Percentiles rank a stretch among this genome's conserved stretches.
Conservation (phyloP, 2,888 invertebrate species). For the Dinocampus coccinellae region DNA sequence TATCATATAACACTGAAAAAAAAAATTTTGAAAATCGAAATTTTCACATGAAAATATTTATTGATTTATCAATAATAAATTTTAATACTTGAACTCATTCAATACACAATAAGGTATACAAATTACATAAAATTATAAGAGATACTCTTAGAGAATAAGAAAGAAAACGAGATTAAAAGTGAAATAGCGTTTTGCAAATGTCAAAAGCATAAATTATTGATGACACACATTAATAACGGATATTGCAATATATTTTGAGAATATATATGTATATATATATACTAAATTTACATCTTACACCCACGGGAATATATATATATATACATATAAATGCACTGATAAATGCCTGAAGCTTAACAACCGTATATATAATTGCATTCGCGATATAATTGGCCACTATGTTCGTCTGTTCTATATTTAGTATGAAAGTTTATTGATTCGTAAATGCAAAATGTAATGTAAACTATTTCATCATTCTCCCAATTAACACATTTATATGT, state of each 20-base stretch:
- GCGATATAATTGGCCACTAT: slow-evolving; percentile 6
- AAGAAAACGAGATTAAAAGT: not conserved
- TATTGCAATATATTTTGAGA: slow-evolving; percentile 1
- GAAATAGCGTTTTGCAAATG: slow-evolving; percentile 2
- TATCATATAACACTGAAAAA: no score
- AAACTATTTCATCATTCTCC: slow-evolving; percentile 7
- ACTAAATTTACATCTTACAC: slow-evolving; percentile 4
- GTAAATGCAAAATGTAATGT: not conserved
- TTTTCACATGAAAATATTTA: no score
- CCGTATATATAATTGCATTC: slow-evolving; percentile 17
- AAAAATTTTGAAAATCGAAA: no score
- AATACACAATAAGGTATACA: no score
- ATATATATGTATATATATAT: slow-evolving; percentile 4
- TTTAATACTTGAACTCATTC: no score
- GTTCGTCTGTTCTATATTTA: not conserved
- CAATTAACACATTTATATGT: slow-evolving; percentile 12
- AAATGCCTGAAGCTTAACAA: slow-evolving; percentile 16
- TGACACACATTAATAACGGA: slow-evolving; percentile 12
- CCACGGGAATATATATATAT: slow-evolving; percentile 18
- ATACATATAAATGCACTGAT: slow-evolving; percentile 7
- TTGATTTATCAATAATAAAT: no score
- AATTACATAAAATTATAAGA: no score
- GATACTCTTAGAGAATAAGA: not conserved
- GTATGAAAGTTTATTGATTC: slow-evolving; percentile 30
- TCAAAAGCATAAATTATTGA: slow-evolving; percentile 16